Percentiles rank a stretch among this genome's conserved stretches.
These are phyloP conservation scores for Andrena hattorfiana DNA, from an alignment of 2,888 invertebrate genomes.

Conservation along the genomic window DNA sequence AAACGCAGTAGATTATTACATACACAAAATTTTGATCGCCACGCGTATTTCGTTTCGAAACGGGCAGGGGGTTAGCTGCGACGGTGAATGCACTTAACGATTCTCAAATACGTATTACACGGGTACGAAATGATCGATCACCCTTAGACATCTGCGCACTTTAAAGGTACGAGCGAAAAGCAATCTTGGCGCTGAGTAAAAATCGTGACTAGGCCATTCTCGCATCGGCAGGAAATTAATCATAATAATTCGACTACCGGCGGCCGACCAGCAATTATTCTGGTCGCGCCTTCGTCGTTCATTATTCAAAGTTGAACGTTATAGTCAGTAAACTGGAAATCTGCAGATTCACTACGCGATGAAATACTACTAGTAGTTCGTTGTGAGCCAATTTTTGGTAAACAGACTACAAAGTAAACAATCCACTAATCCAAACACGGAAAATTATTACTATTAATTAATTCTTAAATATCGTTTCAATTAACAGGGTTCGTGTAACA, in stretches of 20 bases:
- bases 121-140: constrained; percentile 73
- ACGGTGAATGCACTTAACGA: constrained; percentile 64
- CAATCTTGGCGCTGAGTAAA: constrained; percentile 78
- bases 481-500: no score
- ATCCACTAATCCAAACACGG: background rate
- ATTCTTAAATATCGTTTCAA: no score
- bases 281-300: constrained; percentile 71
- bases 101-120: constrained; percentile 68
- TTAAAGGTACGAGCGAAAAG: constrained; percentile 70
- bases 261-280: constrained; percentile 65
- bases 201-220: constrained; percentile 83
- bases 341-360: constrained; percentile 64
- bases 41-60: constrained; percentile 5
- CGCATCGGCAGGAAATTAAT: constrained; percentile 83
- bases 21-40: background rate
- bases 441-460: no score
- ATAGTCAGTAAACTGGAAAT: constrained; percentile 58
- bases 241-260: constrained; percentile 78
- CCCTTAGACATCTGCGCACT: constrained; percentile 72
- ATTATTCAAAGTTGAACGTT: constrained; percentile 65
- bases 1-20: background rate
- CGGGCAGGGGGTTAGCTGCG: background rate
- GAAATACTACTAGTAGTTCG: background rate
- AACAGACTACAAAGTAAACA: background rate
- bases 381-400: background rate